Evolutionary conservation across 2,113 vertebrate genomes (phyloP).

Genomic region (Petrocephalus zakoni): DNA sequence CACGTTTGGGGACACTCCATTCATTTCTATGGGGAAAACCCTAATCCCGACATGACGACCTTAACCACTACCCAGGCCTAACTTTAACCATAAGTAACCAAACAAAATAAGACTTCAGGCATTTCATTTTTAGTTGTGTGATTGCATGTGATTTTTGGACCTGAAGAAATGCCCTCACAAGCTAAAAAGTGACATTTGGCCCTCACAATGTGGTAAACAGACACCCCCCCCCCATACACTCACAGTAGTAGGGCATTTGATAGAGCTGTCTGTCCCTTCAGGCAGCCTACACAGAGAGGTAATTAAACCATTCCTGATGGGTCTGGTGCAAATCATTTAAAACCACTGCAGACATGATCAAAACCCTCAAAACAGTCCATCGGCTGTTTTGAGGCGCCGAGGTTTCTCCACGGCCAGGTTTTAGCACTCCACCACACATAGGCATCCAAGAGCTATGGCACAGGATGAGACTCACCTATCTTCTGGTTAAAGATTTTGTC

Average conservation of each 20-base stretch:
- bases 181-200: too few relatives aligned
- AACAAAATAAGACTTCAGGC: too few relatives aligned
- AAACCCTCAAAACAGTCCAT: neutral
- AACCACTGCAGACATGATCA: neutral
- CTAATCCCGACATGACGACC: too few relatives aligned
- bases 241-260: neutral
- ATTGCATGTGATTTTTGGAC: too few relatives aligned
- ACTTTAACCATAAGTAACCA: too few relatives aligned
- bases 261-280: neutral
- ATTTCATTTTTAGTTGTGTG: too few relatives aligned
- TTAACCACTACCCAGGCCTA: too few relatives aligned
- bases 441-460: neutral
- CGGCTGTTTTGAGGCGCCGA: neutral
- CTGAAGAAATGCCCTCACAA: too few relatives aligned
- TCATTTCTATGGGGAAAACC: too few relatives aligned
- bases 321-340: neutral
- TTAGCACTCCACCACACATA: neutral
- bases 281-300: neutral
- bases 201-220: too few relatives aligned
- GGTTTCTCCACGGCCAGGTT: too few relatives aligned
- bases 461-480: conserved; percentile 76
- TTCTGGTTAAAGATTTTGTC: conserved; percentile 98
- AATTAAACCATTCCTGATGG: neutral
- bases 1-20: too few relatives aligned
- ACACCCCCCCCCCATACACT: neutral